phyloP scores from a whole-genome alignment of 64 coral and sea anemone genomes.

The Montipora capricornis region DNA sequence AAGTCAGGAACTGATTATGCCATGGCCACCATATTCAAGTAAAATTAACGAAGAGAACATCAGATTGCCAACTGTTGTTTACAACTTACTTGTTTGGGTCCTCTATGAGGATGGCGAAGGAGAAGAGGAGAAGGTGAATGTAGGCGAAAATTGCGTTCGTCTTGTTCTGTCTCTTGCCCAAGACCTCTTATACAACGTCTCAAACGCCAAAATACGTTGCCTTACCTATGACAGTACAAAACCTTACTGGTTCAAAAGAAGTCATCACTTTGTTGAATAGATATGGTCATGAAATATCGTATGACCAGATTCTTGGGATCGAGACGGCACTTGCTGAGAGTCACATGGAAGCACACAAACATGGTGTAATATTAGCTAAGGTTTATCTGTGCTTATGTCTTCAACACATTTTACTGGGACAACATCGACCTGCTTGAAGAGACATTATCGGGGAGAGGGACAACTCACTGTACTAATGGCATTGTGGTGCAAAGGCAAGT shows the following conservation, averaged over 20 bases:
- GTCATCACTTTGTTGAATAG: conserved; percentile 66
- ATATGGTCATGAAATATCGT: conserved; percentile 71
- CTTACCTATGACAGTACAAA: conserved; percentile 51
- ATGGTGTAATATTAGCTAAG: conserved; percentile 21
- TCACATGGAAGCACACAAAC: neutral
- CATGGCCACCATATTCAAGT: conserved; percentile 44
- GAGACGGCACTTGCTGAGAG: conserved; percentile 49
- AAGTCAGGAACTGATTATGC: conserved; percentile 6
- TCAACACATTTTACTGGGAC: conserved; percentile 70
- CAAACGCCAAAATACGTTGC: conserved; percentile 43
- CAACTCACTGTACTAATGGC: conserved; percentile 61
- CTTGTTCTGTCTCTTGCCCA: conserved; percentile 33
- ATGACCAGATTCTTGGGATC: conserved; percentile 47
- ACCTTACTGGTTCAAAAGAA: conserved; percentile 52
- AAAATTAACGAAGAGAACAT: conserved; percentile 26
- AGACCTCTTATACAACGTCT: conserved; percentile 36
- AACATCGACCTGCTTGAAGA: conserved; percentile 66
- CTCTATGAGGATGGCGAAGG: conserved; percentile 10
- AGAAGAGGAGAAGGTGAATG: conserved; percentile 25
- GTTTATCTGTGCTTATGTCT: conserved; percentile 34
- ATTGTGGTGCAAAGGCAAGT: conserved; percentile 49
- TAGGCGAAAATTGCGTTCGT: neutral
- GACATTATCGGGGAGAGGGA: conserved; percentile 59
- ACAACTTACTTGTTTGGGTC: conserved; percentile 29
- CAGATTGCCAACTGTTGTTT: conserved; percentile 38